phyloP scores from a whole-genome alignment of 2,888 invertebrate genomes.

The Dryocosmus kuriphilus region DNA sequence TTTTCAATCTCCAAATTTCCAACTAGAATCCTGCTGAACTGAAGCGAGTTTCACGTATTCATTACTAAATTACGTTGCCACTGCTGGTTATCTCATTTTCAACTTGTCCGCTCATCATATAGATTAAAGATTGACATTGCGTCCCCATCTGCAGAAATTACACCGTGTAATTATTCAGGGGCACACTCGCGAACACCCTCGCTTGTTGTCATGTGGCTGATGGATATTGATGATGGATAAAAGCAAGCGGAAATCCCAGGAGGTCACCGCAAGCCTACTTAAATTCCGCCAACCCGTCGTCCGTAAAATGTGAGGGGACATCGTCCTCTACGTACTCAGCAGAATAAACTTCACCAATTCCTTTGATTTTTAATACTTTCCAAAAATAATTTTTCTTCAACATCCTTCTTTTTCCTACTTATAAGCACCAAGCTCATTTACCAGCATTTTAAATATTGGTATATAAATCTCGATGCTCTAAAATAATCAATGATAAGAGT shows the following conservation, averaged over 20 bases:
- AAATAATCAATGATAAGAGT: too few relatives aligned
- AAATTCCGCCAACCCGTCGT: slow-evolving; percentile 32
- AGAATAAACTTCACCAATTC: neutral
- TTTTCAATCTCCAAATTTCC: neutral
- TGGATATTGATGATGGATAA: slow-evolving; percentile 56
- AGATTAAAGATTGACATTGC: slow-evolving; percentile 10
- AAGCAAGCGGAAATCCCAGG: slow-evolving; percentile 50
- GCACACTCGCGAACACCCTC: neutral
- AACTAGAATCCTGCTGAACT: neutral
- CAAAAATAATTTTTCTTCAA: too few relatives aligned
- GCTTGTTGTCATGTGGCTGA: slow-evolving; percentile 51
- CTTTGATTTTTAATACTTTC: neutral
- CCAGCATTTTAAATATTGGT: too few relatives aligned
- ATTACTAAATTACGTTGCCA: neutral
- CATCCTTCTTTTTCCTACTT: too few relatives aligned
- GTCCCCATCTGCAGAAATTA: slow-evolving; percentile 30
- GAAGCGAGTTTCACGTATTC: neutral
- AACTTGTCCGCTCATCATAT: slow-evolving; percentile 1
- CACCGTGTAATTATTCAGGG: slow-evolving; percentile 39
- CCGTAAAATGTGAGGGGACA: slow-evolving; percentile 43
- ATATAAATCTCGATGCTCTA: too few relatives aligned
- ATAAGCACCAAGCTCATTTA: too few relatives aligned
- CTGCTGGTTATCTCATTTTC: neutral
- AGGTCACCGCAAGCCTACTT: slow-evolving; percentile 44
- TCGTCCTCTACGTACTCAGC: neutral